Evolutionary conservation across 2,113 vertebrate species (phyloP).

Genomic region (Charadrius vociferus): DNA sequence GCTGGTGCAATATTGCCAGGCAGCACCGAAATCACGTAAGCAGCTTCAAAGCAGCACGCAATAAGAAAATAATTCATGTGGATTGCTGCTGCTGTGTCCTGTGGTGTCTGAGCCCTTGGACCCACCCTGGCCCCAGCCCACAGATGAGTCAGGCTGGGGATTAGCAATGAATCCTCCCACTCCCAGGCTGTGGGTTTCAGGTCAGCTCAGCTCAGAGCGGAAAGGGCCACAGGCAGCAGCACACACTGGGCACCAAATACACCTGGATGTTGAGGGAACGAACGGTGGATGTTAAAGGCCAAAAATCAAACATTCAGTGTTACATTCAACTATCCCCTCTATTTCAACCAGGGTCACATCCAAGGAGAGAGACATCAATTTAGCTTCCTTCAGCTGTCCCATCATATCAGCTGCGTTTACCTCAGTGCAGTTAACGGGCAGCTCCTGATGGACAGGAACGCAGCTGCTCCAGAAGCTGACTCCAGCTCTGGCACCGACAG

Average conservation of each 20-base stretch:
- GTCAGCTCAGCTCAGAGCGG: background rate
- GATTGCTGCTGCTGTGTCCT: background rate
- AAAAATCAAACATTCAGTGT: background rate
- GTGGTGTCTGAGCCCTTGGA: background rate
- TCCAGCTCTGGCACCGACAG: background rate
- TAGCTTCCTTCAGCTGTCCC: background rate
- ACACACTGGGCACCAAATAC: background rate
- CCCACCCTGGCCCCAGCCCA: background rate
- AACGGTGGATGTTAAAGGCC: background rate
- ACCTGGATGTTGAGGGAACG: background rate
- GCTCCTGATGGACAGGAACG: background rate
- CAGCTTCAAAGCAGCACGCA: background rate
- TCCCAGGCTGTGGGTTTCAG: background rate
- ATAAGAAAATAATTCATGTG: background rate
- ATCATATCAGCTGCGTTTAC: background rate
- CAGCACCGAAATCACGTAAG: background rate
- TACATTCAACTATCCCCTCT: background rate
- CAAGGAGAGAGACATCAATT: background rate
- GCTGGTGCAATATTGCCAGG: background rate
- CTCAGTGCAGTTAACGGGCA: fast-evolving
- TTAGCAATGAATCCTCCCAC: background rate
- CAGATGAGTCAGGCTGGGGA: background rate
- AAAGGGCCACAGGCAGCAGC: background rate
- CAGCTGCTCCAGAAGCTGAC: background rate
- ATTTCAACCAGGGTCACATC: background rate